Evolutionary conservation across 2,797 vertebrate genomes (phyloP).

Genomic region (Steatocranus sp.): DNA sequence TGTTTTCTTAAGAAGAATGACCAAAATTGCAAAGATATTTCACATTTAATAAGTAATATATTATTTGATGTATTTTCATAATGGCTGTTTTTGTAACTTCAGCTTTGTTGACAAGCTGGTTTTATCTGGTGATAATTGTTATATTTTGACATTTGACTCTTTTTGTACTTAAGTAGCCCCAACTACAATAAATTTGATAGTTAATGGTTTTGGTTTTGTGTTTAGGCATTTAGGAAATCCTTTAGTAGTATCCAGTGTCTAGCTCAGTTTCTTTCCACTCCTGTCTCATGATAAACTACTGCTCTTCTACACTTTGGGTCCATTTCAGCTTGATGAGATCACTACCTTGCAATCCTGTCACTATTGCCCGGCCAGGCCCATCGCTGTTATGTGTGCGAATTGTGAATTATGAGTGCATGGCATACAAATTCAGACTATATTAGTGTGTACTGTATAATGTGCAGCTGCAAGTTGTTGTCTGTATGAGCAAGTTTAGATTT

Average conservation of each 20-base stretch:
- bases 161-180: not conserved
- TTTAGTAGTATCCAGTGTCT: not conserved
- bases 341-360: not conserved
- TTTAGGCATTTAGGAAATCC: not conserved
- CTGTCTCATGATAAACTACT: not conserved
- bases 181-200: not conserved
- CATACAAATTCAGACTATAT: not conserved
- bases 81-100: not conserved
- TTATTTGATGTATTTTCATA: not conserved
- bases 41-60: not conserved
- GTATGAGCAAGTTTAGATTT: not conserved
- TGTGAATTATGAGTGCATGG: not conserved
- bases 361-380: not conserved
- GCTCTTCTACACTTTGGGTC: not conserved
- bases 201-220: not conserved
- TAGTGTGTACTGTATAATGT: not conserved
- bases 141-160: not conserved
- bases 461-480: not conserved
- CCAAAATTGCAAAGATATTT: not conserved
- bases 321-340: not conserved
- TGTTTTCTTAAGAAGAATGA: not conserved
- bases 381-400: not conserved
- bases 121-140: not conserved
- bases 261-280: not conserved
- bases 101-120: not conserved